Base-by-base conservation (phyloP, 2,113 vertebrate genomes). In the Ia io region DNA sequence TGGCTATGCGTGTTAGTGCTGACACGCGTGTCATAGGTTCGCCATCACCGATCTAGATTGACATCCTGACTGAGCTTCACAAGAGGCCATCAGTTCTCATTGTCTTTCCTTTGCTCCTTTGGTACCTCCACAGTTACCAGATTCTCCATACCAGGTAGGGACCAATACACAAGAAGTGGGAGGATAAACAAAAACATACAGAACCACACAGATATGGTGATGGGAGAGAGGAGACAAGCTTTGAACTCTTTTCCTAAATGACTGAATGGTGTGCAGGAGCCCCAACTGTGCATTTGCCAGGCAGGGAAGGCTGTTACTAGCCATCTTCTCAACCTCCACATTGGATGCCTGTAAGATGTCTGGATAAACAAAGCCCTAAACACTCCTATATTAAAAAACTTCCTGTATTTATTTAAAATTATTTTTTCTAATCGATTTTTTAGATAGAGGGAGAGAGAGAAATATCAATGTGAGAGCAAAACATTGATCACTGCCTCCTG, bases 1-100 rank as follows among this genome's bases (percentile, higher is more conserved):
- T n/a, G n/a, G n/a, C n/a, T n/a, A n/a, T n/a, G n/a, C n/a, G n/a
- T n/a, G n/a, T n/a, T n/a, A n/a, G n/a, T n/a, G n/a, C n/a, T n/a
- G n/a, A n/a, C n/a, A n/a, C n/a, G n/a, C n/a, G n/a, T n/a, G n/a
- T n/a, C n/a, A n/a, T n/a, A n/a, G n/a, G n/a, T n/a, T n/a, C n/a
- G n/a, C n/a, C n/a, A n/a, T n/a, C n/a, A n/a, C n/a, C n/a, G 28
- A 56, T 22, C n/a, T 11, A 77, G 44, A 86, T 0, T 16, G 59
- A 42, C 20, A 67, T 2, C 13, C 18, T 30, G 20, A 65, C 20
- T 65, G 35, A 23, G 47, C 56, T 93, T 91, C 70, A 83, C 6
- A 37, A 0, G 2, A 53, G 37, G 16, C 2, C 8, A 25, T 49
- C 32, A 7, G 42, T 53, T 69, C 1, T 61, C 53, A 44, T 0